Evolutionary conservation across 2,797 vertebrate genomes (phyloP).

Genomic region (Rhinoraja longicauda): DNA sequence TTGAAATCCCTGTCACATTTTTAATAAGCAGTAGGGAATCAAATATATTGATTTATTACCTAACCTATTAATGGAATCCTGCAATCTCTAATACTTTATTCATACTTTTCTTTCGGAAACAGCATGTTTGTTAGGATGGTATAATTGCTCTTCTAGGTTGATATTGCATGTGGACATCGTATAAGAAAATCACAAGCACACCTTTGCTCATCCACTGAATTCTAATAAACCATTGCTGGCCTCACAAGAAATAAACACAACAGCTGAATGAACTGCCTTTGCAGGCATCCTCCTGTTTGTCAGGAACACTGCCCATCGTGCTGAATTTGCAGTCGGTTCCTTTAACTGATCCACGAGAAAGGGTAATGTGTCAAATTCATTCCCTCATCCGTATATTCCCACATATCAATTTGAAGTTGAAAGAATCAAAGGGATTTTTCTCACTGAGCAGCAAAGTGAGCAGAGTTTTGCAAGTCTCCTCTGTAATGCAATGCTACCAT

Average conservation of each 20-base stretch:
- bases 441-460: background rate
- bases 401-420: background rate
- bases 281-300: background rate
- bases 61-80: background rate
- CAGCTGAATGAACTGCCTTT: background rate
- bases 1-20: background rate
- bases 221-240: background rate
- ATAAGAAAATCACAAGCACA: background rate
- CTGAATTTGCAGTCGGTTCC: background rate
- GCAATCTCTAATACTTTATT: background rate
- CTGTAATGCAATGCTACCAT: background rate
- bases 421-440: background rate
- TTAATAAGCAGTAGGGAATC: background rate
- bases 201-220: background rate
- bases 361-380: background rate
- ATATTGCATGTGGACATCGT: background rate
- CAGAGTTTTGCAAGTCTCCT: background rate
- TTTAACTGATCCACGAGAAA: background rate
- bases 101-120: background rate
- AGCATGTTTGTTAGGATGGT: background rate
- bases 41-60: background rate
- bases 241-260: background rate
- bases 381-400: background rate
- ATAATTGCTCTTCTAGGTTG: background rate
- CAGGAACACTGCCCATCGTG: background rate